A percentile compares a stretch with the other conserved stretches of the same genome.
Evolutionary conservation across 1,140 invertebrate genomes (phyloP).

Genomic region (Helicorthomorpha holstii): DNA sequence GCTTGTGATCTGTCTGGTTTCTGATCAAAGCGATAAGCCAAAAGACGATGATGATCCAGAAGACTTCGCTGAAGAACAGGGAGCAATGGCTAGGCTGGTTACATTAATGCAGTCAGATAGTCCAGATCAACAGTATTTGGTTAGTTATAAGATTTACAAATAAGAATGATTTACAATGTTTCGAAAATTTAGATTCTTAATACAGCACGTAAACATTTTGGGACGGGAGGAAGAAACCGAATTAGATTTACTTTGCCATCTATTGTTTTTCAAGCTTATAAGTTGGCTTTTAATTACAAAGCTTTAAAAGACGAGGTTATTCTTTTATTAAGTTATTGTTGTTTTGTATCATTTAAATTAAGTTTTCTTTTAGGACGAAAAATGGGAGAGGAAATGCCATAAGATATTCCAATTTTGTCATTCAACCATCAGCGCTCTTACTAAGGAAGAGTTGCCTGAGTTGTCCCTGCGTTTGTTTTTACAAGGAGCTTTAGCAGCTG

Average conservation of each 20-base stretch:
- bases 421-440: constrained; percentile 77
- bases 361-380: constrained; percentile 50
- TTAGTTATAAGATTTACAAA: constrained; percentile 10
- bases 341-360: constrained; percentile 15
- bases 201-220: constrained; percentile 76
- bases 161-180: neutral
- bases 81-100: constrained; percentile 71
- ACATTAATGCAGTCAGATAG: constrained; percentile 70
- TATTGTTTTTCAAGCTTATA: constrained; percentile 87
- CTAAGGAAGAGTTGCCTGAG: constrained; percentile 85
- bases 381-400: constrained; percentile 96
- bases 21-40: constrained; percentile 59
- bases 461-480: constrained; percentile 81
- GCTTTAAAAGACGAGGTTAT: constrained; percentile 49
- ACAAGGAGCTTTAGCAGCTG: constrained; percentile 84
- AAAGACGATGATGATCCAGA: constrained; percentile 59
- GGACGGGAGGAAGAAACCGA: constrained; percentile 64
- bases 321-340: neutral
- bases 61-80: constrained; percentile 95
- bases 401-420: constrained; percentile 98
- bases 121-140: constrained; percentile 78
- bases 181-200: constrained; percentile 41
- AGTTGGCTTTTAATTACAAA: constrained; percentile 69
- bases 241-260: constrained; percentile 88
- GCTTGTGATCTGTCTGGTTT: constrained; percentile 67